Percentiles rank a stretch among this genome's conserved stretches.
Evolutionary conservation across 2,888 invertebrate species (phyloP).

Genomic region (Cephus pulcher): DNA sequence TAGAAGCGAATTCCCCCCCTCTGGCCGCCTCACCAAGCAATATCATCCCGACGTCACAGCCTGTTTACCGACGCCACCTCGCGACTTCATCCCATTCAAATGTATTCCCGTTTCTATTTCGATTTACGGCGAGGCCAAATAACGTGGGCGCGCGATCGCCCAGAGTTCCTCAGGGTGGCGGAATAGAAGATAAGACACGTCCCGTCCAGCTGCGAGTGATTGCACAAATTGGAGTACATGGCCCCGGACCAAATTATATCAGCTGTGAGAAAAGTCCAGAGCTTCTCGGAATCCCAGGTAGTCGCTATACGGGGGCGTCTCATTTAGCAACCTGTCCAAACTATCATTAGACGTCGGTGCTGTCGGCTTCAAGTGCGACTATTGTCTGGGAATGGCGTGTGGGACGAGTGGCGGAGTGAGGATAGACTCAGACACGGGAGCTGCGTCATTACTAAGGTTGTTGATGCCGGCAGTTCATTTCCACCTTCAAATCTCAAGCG

Average conservation of each 20-base stretch:
- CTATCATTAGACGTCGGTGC: slow-evolving; percentile 50
- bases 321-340: slow-evolving; percentile 56
- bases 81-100: neutral
- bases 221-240: neutral
- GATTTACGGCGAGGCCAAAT: neutral
- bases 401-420: slow-evolving; percentile 49
- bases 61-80: neutral
- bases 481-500: slow-evolving; percentile 53
- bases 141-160: neutral
- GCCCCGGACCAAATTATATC: neutral
- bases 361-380: slow-evolving; percentile 49
- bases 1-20: neutral
- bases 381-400: slow-evolving; percentile 56
- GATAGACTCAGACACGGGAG: slow-evolving; percentile 45
- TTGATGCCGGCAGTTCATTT: slow-evolving; percentile 58
- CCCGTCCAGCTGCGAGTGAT: neutral
- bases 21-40: neutral
- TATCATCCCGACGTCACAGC: neutral
- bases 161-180: neutral
- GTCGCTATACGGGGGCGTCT: slow-evolving; percentile 33
- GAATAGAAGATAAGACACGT: neutral
- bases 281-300: neutral
- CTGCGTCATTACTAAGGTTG: slow-evolving; percentile 56
- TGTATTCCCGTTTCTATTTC: neutral
- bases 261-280: neutral